Evolutionary conservation across 2,888 invertebrate genomes (phyloP).

Genomic region (Eristalis pertinax): DNA sequence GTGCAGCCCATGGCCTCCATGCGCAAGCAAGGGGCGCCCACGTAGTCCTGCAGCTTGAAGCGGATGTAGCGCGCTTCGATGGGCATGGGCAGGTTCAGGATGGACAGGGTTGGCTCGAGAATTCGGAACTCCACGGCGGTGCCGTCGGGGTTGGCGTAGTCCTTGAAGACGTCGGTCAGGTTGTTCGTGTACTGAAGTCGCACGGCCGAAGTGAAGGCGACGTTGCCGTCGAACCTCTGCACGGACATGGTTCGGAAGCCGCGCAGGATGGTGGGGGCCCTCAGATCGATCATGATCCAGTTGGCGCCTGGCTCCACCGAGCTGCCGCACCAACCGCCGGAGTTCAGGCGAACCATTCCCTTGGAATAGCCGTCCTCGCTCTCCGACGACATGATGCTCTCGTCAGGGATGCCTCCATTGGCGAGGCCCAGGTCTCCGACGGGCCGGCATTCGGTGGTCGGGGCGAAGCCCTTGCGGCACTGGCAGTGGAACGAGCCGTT

Average conservation of each 20-base stretch:
- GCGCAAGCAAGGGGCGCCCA: slow-evolving; percentile 93
- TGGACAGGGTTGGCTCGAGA: slow-evolving; percentile 93
- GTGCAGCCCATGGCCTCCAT: slow-evolving; percentile 96
- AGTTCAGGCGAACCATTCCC: slow-evolving; percentile 91
- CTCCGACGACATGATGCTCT: slow-evolving; percentile 92
- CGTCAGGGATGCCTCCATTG: slow-evolving; percentile 94
- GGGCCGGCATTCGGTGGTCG: slow-evolving; percentile 93
- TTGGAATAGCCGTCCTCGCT: slow-evolving; percentile 92
- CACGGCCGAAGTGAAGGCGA: slow-evolving; percentile 95
- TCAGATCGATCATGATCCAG: slow-evolving; percentile 93
- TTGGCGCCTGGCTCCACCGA: slow-evolving; percentile 92
- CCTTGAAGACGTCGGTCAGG: slow-evolving; percentile 93
- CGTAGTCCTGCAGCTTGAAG: slow-evolving; percentile 93
- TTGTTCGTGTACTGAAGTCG: slow-evolving; percentile 93
- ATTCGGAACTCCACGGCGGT: slow-evolving; percentile 96
- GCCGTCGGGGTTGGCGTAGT: slow-evolving; percentile 95
- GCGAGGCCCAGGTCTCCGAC: slow-evolving; percentile 91
- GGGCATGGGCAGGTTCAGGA: slow-evolving; percentile 93
- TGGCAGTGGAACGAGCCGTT: slow-evolving; percentile 95
- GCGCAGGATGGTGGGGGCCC: slow-evolving; percentile 93
- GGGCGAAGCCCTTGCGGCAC: slow-evolving; percentile 91
- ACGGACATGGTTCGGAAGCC: slow-evolving; percentile 96
- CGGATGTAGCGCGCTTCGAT: slow-evolving; percentile 94
- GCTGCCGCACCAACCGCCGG: slow-evolving; percentile 95
- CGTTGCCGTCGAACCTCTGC: slow-evolving; percentile 89